Evolutionary conservation across 2,797 vertebrate genomes (phyloP), one percentile per base, ranked within the genome.

Genomic region (Ctenopoma multispine): DNA sequence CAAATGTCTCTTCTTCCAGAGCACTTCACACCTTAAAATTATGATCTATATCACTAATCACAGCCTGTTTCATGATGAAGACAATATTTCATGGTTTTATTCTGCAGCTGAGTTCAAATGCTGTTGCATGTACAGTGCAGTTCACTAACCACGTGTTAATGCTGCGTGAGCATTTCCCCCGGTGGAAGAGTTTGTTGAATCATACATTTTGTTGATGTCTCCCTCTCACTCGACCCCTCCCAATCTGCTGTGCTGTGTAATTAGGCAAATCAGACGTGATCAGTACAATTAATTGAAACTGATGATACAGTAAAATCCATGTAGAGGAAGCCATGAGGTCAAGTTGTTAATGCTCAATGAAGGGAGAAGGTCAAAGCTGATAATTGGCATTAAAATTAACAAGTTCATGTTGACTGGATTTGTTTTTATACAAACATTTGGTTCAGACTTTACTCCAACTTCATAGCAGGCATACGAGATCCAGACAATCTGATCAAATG

Each of bases 281-380:
- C 44, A 66, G 80, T 76, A 74, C 7, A 53, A 65, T 46, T 64
- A 78, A 85, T 67, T 80, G 29, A 78, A 76, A 78, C 57, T 27
- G 75, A 80, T 82, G 74, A 73, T 17, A 59, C 10, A 40, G 57
- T 75, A 50, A 79, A 65, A 67, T 38, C 24, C 1, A 3, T 18
- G 41, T 60, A 24, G 38, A 72, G 49, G 43, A 59, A 50, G 55
- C 63, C 50, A 23, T 43, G 34, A 55, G 50, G 64, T 51, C 29
- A 61, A 36, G 51, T 56, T 58, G 46, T 63, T 61, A 46, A 58
- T 11, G 38, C 23, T 36, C 44, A 21, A 17, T 5, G 1, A 60
- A 50, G 21, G 29, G 11, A 57, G 55, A 71, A 75, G 43, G 49
- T 72, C 69, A 47, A 36, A 69, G 44, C 31, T 60, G 9, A 44